Percentiles rank a stretch among this genome's conserved stretches.
phyloP scores from a whole-genome alignment of 2,888 invertebrate genomes.

The Himalopsyche japonica region DNA sequence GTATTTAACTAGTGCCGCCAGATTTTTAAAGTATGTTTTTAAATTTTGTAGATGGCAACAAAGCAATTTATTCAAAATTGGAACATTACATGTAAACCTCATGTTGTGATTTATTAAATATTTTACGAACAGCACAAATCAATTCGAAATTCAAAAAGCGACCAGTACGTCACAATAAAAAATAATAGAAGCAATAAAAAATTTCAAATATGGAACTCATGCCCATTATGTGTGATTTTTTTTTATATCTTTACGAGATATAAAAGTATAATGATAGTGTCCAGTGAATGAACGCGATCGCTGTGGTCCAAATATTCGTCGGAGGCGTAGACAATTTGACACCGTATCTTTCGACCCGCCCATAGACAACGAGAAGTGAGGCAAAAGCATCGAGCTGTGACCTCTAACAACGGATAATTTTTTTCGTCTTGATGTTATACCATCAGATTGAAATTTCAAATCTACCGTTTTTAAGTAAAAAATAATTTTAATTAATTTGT shows the following conservation, averaged over 20 bases:
- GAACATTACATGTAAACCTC: background rate
- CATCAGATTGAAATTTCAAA: no score
- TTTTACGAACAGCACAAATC: background rate
- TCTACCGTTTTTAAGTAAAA: no score
- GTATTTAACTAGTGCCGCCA: no score
- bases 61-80: no score
- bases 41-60: no score
- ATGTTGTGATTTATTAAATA: background rate
- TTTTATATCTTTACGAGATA: background rate
- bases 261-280: background rate
- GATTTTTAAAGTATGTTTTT: no score
- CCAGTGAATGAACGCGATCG: background rate
- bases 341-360: constrained; percentile 10
- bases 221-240: background rate
- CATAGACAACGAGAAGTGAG: background rate
- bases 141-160: background rate
- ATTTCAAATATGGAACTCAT: background rate
- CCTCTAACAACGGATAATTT: background rate
- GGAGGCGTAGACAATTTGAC: constrained; percentile 24
- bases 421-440: no score
- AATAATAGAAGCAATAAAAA: background rate
- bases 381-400: background rate
- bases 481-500: no score
- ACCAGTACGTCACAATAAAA: background rate
- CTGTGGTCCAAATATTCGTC: constrained; percentile 19